Conservation (phyloP, 1,140 invertebrate genomes). For the Drosophila ogumai region DNA sequence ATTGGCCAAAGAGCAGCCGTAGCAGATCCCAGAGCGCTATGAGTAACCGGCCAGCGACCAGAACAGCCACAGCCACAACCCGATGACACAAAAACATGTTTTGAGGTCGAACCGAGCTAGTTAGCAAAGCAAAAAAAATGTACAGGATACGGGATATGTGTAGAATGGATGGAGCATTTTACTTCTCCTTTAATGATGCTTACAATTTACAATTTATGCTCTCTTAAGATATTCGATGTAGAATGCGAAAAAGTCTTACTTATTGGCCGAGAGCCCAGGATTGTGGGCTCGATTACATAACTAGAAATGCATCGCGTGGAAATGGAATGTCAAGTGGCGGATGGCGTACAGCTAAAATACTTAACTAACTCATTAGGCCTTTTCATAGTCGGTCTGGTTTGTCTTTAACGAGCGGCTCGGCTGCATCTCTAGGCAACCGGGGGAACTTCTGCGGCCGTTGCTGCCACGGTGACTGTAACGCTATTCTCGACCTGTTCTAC, state of each 20-base stretch:
- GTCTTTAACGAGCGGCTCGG: conserved; percentile 14
- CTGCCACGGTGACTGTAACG: conserved; percentile 67
- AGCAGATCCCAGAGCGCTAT: conserved; percentile 12
- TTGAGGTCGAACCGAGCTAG: not conserved
- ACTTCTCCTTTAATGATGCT: conserved; percentile 11
- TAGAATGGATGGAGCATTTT: conserved; percentile 11
- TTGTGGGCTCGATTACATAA: conserved; percentile 28
- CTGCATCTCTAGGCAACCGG: conserved; percentile 67
- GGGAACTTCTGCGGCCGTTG: conserved; percentile 51
- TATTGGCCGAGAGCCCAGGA: not conserved
- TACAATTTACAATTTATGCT: conserved; percentile 25
- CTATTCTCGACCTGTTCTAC: conserved; percentile 82
- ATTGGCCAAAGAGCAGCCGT: conserved; percentile 50
- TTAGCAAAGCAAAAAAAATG: conserved; percentile 2
- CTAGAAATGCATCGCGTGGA: conserved; percentile 55
- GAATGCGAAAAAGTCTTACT: conserved; percentile 22
- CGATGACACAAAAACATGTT: conserved; percentile 36
- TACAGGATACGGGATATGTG: conserved; percentile 6
- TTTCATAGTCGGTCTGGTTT: conserved; percentile 47
- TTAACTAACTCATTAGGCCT: conserved; percentile 59
- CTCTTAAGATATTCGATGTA: conserved; percentile 24
- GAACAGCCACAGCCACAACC: conserved; percentile 6
- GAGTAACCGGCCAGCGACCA: conserved; percentile 25
- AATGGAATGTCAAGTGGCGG: conserved; percentile 44
- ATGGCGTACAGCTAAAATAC: conserved; percentile 58